A percentile compares a stretch with the other conserved stretches of the same genome.
Conservation (phyloP, 2,113 vertebrate species). For the Podarcis cretensis region DNA sequence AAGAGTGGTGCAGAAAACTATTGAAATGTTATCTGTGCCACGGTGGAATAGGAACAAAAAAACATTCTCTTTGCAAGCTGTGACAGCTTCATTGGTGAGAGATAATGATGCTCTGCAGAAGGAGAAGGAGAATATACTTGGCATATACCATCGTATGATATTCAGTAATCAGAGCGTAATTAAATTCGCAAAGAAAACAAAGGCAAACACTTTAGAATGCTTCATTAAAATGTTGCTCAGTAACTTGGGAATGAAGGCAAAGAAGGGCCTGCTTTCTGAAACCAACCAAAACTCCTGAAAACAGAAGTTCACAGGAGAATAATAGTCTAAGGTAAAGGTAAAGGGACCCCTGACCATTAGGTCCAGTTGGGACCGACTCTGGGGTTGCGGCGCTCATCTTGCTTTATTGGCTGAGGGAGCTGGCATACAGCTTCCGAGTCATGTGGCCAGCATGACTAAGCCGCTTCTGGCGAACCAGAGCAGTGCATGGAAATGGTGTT, state of each 20-base stretch:
- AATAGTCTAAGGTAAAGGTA: too few species aligned
- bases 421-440: too few species aligned
- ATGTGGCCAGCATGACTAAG: too few species aligned
- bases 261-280: background rate
- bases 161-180: slow-evolving; percentile 12
- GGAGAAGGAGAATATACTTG: background rate
- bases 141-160: background rate
- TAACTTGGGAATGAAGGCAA: background rate
- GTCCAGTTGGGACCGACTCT: too few species aligned
- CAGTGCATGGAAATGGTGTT: too few species aligned
- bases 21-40: slow-evolving; percentile 7
- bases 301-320: background rate
- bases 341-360: too few species aligned
- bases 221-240: background rate
- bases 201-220: background rate
- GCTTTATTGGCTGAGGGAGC: too few species aligned
- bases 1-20: background rate
- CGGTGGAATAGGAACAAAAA: background rate
- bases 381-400: too few species aligned
- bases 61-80: background rate
- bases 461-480: too few species aligned
- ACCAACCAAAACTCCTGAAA: background rate
- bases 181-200: slow-evolving; percentile 24
- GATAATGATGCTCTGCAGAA: slow-evolving; percentile 6
- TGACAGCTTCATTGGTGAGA: slow-evolving; percentile 4